Evolutionary conservation across 2,888 invertebrate species (phyloP).

Genomic region (Neoitamus cyanurus): DNA sequence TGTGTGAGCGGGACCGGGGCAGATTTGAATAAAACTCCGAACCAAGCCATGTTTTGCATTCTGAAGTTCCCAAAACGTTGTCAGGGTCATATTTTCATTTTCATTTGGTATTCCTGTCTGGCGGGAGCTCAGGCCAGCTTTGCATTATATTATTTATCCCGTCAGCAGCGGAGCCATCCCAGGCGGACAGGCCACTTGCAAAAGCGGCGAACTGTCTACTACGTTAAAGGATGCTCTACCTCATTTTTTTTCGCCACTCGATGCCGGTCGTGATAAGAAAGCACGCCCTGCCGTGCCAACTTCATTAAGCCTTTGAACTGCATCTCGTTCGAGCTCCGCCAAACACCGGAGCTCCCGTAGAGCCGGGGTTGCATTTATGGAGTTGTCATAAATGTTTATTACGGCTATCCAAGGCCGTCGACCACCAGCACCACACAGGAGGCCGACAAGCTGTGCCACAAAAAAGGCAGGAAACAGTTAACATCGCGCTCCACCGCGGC

Average conservation of each 20-base stretch:
- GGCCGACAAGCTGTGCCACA: conserved; percentile 9
- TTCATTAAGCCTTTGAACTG: neutral
- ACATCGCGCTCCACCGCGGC: conserved; percentile 14
- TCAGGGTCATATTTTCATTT: conserved; percentile 19
- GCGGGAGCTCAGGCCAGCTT: neutral
- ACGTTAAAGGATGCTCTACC: neutral
- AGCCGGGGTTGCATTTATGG: conserved; percentile 7
- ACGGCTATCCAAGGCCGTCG: neutral
- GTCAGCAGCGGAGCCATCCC: neutral
- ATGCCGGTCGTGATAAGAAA: neutral
- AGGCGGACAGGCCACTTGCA: neutral
- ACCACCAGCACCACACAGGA: neutral
- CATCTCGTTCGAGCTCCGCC: neutral
- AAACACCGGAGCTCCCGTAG: neutral
- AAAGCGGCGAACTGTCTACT: neutral
- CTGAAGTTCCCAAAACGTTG: neutral
- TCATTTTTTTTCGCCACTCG: neutral
- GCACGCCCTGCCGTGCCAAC: neutral
- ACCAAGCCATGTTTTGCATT: conserved; percentile 6
- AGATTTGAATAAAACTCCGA: conserved; percentile 21
- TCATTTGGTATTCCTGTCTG: conserved; percentile 31
- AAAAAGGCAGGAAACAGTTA: conserved; percentile 41
- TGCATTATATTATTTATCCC: conserved; percentile 34
- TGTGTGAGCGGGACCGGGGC: neutral
- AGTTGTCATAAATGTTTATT: conserved; percentile 46